These are phyloP conservation scores for Lonchura striata DNA, from an alignment of 2,113 vertebrate genomes.

Conservation along the genomic window DNA sequence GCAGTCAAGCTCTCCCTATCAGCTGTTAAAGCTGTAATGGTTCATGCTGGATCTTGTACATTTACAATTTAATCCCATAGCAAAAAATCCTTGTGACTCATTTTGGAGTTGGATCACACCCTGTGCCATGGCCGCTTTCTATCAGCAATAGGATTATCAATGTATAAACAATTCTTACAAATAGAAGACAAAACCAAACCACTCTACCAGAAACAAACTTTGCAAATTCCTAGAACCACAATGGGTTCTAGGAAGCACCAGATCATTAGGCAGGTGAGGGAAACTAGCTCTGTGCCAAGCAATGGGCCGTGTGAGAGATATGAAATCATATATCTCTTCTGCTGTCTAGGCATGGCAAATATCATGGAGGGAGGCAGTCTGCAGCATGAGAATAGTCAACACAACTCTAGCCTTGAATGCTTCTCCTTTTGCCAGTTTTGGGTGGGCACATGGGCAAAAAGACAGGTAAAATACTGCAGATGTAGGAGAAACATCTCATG, in stretches of 20 bases:
- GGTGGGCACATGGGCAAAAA: neutral
- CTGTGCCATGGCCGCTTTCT: neutral
- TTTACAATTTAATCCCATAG: neutral
- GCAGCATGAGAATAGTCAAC: rapidly evolving
- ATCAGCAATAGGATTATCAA: conserved; percentile 15
- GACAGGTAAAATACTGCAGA: neutral
- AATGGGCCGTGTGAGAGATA: neutral
- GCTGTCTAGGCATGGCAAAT: neutral
- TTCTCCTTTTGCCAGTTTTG: neutral
- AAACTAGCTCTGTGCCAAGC: neutral
- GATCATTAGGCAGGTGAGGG: neutral
- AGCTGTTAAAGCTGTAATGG: neutral
- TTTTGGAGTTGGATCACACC: neutral
- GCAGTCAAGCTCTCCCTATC: neutral
- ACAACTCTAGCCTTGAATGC: neutral
- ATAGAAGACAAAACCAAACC: conserved; percentile 11
- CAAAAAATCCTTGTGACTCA: neutral
- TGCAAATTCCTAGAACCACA: neutral
- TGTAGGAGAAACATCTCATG: neutral
- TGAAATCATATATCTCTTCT: neutral
- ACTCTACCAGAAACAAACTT: neutral
- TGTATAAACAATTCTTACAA: neutral
- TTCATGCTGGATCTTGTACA: neutral
- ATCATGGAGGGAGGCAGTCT: neutral
- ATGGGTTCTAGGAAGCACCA: neutral